Percentiles rank a stretch among this genome's conserved stretches.
Evolutionary conservation across 2,113 vertebrate genomes (phyloP).

Genomic region (Myotis lucifugus): DNA sequence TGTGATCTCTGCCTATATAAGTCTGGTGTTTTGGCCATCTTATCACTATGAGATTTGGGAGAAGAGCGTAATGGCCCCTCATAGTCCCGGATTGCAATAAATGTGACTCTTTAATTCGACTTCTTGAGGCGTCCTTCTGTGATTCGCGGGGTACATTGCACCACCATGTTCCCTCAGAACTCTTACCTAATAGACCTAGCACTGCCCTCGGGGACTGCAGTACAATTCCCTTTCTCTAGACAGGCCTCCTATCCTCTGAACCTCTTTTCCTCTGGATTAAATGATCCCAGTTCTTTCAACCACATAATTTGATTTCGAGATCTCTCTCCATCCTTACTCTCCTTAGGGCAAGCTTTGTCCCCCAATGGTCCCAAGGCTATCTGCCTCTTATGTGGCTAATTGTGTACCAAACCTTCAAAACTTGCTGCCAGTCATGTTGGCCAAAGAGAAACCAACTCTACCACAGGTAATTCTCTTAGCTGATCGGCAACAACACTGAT

Average conservation of each 20-base stretch:
- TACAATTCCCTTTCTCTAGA: not conserved
- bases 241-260: not conserved
- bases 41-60: no score
- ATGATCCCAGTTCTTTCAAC: not conserved
- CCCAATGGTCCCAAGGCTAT: not conserved
- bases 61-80: no score
- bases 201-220: not conserved
- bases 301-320: not conserved
- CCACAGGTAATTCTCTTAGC: not conserved
- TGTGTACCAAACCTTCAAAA: not conserved
- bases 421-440: not conserved
- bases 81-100: no score
- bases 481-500: not conserved
- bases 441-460: slow-evolving; percentile 9
- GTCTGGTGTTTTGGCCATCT: no score
- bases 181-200: not conserved
- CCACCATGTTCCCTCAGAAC: not conserved
- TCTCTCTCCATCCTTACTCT: not conserved
- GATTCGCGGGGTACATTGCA: no score
- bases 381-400: not conserved
- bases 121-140: no score
- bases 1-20: no score
- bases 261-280: not conserved
- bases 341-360: not conserved
- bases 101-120: no score